Percentiles rank a stretch among this genome's conserved stretches.
Evolutionary conservation across 1,140 invertebrate genomes (phyloP).

Genomic region (Leptopilina boulardi): DNA sequence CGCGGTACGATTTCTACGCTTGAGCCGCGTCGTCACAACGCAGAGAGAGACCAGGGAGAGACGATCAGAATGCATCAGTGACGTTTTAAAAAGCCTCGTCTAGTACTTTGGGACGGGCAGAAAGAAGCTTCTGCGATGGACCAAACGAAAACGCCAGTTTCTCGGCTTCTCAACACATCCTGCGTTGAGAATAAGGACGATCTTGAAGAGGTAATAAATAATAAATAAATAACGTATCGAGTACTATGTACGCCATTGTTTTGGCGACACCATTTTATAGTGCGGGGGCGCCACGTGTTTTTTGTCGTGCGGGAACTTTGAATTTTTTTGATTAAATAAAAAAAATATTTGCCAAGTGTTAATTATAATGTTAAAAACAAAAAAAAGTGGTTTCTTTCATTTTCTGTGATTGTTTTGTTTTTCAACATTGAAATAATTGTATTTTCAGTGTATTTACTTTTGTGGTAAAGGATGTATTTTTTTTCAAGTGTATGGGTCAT

Average conservation of each 20-base stretch:
- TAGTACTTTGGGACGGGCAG: slow-evolving; percentile 52
- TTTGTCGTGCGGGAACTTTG: slow-evolving; percentile 61
- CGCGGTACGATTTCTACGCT: not conserved
- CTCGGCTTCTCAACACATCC: slow-evolving; percentile 78
- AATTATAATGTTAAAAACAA: not conserved
- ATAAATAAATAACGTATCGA: slow-evolving; percentile 69
- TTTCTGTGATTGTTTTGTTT: not conserved
- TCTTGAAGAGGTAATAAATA: slow-evolving; percentile 85
- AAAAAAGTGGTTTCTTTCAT: not conserved
- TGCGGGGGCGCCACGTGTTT: slow-evolving; percentile 62
- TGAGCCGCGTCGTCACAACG: slow-evolving; percentile 36
- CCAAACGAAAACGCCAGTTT: slow-evolving; percentile 65
- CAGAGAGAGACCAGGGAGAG: slow-evolving; percentile 55
- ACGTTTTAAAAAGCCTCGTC: slow-evolving; percentile 65
- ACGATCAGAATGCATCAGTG: slow-evolving; percentile 74
- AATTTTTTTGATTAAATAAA: slow-evolving; percentile 47
- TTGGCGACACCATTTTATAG: slow-evolving; percentile 65
- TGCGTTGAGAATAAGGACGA: slow-evolving; percentile 89
- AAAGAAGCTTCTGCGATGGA: slow-evolving; percentile 63
- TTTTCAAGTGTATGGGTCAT: not conserved
- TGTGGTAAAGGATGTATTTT: not conserved
- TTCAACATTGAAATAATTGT: not conserved
- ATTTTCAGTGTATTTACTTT: not conserved
- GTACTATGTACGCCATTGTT: slow-evolving; percentile 72
- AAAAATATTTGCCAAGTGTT: not conserved